Base-by-base conservation (phyloP, 2,113 vertebrate species). In the Verasper variegatus region DNA sequence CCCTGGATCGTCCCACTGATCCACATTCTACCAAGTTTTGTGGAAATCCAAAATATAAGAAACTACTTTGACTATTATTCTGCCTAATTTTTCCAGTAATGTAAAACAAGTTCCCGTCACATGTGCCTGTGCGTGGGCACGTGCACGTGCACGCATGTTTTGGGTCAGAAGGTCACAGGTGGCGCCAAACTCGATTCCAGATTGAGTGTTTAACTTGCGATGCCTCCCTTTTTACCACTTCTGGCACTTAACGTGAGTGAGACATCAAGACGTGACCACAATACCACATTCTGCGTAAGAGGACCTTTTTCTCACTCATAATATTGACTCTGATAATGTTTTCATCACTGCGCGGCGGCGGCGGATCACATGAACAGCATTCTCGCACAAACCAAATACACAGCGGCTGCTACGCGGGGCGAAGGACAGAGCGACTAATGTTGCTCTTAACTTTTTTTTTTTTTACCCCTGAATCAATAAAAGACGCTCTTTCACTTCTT, bases 271-370 rank as follows among this genome's bases (percentile, higher is more conserved):
- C 63, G 72, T 76, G 78, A 87, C 91, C 90, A 88, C 91, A 91
- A 87, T 83, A 89, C 84, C 82, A 74, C 92, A 73, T 86, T 92
- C 83, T 91, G 82, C 83, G 80, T 79, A 88, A 88, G 81, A 85
- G 83, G 66, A 86, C 79, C 71, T 80, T 87, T 91, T 86, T 54
- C 79, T 74, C 78, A 80, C 86, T 91, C 91, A 89, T 88, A 93
- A 94, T 91, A 93, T 92, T 93, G 83, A 92, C 88, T 90, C 84
- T 91, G 92, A 93, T 93, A 84, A 90, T 92, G 89, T 91, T 91
- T 92, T 92, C 89, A 88, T 86, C 90, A 42, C 78, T 57, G 76
- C 56, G 37, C 58, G 77, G 82, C 80, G 83, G 81, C 82, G 59
- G 49, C 71, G 59, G 83, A 84, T 88, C 86, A 76, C 76, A 80